Evolutionary conservation across 2,888 invertebrate genomes (phyloP).

Genomic region (Apotomis turbidana): DNA sequence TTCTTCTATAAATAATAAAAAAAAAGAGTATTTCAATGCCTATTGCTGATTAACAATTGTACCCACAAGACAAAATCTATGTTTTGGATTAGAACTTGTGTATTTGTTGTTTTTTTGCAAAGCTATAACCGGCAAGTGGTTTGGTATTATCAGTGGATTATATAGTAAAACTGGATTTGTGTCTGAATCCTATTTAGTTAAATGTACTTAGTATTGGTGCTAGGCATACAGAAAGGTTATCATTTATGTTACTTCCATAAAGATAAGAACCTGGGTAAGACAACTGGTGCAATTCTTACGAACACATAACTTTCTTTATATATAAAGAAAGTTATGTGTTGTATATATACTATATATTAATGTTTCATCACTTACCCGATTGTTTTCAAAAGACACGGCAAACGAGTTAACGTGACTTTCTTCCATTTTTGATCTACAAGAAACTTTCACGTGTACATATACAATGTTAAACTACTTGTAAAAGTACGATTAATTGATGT

Average conservation of each 20-base stretch:
- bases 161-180: background rate
- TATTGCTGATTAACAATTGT: no score
- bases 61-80: no score
- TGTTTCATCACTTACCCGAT: slow-evolving; percentile 61
- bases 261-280: background rate
- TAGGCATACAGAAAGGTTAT: background rate
- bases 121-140: no score
- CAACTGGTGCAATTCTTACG: no score
- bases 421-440: slow-evolving; percentile 56
- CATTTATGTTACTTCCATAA: background rate
- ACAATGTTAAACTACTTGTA: background rate
- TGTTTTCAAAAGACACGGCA: slow-evolving; percentile 67
- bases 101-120: no score
- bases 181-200: no score
- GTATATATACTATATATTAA: slow-evolving; percentile 5
- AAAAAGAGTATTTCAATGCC: no score
- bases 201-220: background rate
- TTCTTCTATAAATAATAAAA: no score
- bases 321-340: no score
- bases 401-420: slow-evolving; percentile 67
- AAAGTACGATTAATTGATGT: background rate
- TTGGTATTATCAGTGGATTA: no score
- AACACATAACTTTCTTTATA: no score
- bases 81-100: no score
- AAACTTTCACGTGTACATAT: background rate